Conservation (phyloP, 2,888 invertebrate genomes). For the Watsonalla binaria region DNA sequence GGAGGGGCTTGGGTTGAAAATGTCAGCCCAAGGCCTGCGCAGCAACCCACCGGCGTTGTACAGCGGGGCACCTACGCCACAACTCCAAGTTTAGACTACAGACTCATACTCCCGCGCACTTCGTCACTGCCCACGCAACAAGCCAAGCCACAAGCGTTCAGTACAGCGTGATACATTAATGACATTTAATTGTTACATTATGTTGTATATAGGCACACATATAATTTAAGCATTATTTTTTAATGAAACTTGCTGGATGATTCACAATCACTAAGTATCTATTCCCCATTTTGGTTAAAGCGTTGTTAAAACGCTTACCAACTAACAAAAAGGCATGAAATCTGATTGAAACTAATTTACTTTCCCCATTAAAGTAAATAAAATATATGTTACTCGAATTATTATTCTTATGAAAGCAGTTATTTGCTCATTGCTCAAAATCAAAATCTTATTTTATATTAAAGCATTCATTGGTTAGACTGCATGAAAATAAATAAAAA, state of each 20-base stretch:
- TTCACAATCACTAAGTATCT: too few relatives aligned
- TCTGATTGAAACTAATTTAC: too few relatives aligned
- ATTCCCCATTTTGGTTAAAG: too few relatives aligned
- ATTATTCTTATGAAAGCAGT: background rate
- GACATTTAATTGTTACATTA: conserved; percentile 3
- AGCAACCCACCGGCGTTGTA: conserved; percentile 82
- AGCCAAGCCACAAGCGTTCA: conserved; percentile 37
- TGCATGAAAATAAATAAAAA: background rate
- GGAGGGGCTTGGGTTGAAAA: conserved; percentile 88
- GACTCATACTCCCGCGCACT: conserved; percentile 44
- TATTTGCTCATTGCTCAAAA: background rate
- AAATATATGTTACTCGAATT: too few relatives aligned
- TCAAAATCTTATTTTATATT: background rate
- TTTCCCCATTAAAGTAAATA: too few relatives aligned
- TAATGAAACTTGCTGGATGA: too few relatives aligned
- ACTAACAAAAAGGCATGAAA: too few relatives aligned
- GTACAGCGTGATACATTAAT: conserved; percentile 16
- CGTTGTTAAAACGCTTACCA: too few relatives aligned
- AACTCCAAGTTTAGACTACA: conserved; percentile 57
- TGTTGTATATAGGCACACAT: background rate
- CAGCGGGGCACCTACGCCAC: conserved; percentile 83
- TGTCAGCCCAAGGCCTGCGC: conserved; percentile 81
- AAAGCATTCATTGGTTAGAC: background rate
- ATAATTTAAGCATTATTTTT: too few relatives aligned
- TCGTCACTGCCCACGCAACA: conserved; percentile 57